Evolutionary conservation across 2,797 vertebrate genomes (phyloP).

Genomic region (Eulemur mongoz): DNA sequence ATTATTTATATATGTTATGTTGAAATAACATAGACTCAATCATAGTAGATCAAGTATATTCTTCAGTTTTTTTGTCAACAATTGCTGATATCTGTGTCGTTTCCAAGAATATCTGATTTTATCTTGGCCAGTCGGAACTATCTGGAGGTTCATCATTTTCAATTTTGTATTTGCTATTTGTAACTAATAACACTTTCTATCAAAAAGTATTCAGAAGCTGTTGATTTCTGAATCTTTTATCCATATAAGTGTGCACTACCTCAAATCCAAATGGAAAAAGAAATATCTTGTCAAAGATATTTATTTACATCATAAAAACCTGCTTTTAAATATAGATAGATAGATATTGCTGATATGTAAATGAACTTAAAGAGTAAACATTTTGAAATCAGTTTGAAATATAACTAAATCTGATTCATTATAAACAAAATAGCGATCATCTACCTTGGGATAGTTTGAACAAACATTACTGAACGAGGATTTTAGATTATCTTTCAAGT

Average conservation of each 20-base stretch:
- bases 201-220: neutral
- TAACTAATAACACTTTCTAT: conserved; percentile 14
- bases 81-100: conserved; percentile 22
- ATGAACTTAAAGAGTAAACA: neutral
- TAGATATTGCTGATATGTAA: neutral
- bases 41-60: neutral
- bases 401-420: neutral
- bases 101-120: conserved; percentile 65
- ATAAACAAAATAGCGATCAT: neutral
- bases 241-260: neutral
- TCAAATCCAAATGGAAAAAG: neutral
- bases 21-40: conserved; percentile 13
- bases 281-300: neutral
- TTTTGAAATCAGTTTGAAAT: neutral
- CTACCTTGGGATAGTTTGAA: neutral
- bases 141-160: conserved; percentile 59
- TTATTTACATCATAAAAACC: neutral
- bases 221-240: conserved; percentile 21
- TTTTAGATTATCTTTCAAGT: neutral
- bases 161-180: conserved; percentile 37
- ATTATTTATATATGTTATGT: neutral
- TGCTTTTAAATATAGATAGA: neutral
- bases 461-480: neutral
- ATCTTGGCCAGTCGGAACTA: conserved; percentile 33
- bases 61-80: neutral